Percentiles rank a stretch among this genome's conserved stretches.
These are phyloP conservation scores for Leistus spinibarbis DNA, from an alignment of 2,888 invertebrate genomes.

Conservation along the genomic window DNA sequence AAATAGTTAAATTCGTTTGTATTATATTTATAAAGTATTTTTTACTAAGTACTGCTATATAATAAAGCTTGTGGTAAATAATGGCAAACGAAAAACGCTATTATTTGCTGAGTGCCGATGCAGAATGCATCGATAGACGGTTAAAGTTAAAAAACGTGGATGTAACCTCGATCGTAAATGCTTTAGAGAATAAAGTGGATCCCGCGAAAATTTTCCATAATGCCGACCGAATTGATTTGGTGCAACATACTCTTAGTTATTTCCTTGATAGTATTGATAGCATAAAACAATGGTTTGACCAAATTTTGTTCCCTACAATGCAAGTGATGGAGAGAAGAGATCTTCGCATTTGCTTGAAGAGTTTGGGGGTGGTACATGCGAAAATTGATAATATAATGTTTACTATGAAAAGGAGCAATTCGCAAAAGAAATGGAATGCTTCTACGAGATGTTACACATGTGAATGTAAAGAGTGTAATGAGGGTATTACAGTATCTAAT, in stretches of 20 bases:
- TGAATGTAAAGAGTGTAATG: not conserved
- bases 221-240: not conserved
- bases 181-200: conserved; percentile 26
- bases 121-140: not conserved
- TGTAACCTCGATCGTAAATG: conserved; percentile 35
- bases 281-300: conserved; percentile 18
- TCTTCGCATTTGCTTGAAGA: not conserved
- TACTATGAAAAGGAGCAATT: not conserved
- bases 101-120: conserved; percentile 15
- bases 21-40: no score
- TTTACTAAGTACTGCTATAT: not conserved
- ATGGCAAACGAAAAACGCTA: conserved; percentile 21
- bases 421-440: not conserved
- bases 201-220: not conserved
- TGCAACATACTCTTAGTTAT: not conserved
- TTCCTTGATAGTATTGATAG: conserved; percentile 4
- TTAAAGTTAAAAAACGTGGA: conserved; percentile 19
- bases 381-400: not conserved
- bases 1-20: no score
- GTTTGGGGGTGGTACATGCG: not conserved
- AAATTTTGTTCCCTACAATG: conserved; percentile 8
- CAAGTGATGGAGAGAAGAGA: conserved; percentile 13
- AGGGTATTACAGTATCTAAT: not conserved
- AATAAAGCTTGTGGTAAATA: not conserved
- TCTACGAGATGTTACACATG: not conserved